Percentiles rank a stretch among this genome's conserved stretches.
These are phyloP conservation scores for Rallus crepitans DNA, from an alignment of 2,797 vertebrate genomes.

Conservation along the genomic window DNA sequence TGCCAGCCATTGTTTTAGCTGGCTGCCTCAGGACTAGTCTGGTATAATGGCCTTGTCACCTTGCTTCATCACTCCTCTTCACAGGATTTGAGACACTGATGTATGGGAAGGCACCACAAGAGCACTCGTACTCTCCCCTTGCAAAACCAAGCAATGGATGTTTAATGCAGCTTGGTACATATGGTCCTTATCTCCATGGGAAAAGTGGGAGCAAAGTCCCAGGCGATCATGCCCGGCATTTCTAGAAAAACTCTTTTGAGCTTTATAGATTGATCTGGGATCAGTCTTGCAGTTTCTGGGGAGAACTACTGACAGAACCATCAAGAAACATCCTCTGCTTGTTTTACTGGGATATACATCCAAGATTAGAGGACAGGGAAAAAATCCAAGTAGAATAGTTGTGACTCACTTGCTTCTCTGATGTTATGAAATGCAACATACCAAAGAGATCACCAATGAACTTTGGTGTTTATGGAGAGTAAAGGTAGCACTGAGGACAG, in stretches of 20 bases:
- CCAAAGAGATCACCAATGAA: neutral
- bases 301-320: neutral
- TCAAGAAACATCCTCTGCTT: neutral
- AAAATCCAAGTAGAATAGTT: neutral
- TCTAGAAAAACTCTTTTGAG: neutral
- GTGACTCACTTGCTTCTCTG: neutral
- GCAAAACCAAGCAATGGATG: neutral
- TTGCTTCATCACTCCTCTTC: neutral
- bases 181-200: neutral
- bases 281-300: neutral
- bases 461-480: neutral
- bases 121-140: neutral
- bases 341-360: neutral
- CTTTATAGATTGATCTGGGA: neutral
- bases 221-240: accelerated
- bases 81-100: neutral
- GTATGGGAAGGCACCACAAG: neutral
- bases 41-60: neutral
- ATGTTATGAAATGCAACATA: neutral
- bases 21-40: neutral
- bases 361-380: neutral
- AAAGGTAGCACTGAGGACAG: neutral
- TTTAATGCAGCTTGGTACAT: neutral
- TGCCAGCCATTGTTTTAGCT: neutral
- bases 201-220: neutral